Evolutionary conservation across 2,797 vertebrate genomes (phyloP).

Genomic region (Remorina albescens): DNA sequence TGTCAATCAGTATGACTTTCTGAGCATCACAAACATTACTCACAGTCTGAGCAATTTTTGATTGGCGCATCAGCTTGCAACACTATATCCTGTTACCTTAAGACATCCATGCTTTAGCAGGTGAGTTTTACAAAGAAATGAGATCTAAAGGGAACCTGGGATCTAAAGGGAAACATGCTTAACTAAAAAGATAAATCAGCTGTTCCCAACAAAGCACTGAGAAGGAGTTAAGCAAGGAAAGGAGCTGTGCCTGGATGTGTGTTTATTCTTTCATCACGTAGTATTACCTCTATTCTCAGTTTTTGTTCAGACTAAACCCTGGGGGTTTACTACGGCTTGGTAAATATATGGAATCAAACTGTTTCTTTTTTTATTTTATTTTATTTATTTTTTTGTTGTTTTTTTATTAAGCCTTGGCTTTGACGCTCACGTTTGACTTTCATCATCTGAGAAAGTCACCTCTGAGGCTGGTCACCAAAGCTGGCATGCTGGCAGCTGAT

Average conservation of each 20-base stretch:
- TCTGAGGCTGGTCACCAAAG: slow-evolving; percentile 28
- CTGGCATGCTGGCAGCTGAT: slow-evolving; percentile 18
- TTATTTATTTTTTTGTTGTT: slow-evolving; percentile 19
- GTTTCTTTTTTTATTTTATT: slow-evolving; percentile 1
- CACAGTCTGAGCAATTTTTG: no score
- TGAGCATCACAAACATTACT: no score
- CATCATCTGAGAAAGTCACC: slow-evolving; percentile 40
- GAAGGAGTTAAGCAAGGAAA: slow-evolving; percentile 7
- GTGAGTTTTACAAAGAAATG: slow-evolving; percentile 1
- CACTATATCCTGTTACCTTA: neutral
- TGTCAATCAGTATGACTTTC: no score
- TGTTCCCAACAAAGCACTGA: slow-evolving; percentile 2
- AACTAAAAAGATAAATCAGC: slow-evolving; percentile 14
- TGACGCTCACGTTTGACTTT: slow-evolving; percentile 50
- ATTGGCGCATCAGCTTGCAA: no score
- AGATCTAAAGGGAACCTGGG: slow-evolving; percentile 7
- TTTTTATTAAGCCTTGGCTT: slow-evolving; percentile 42
- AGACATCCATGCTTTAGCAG: neutral
- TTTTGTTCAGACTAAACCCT: slow-evolving; percentile 28
- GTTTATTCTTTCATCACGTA: slow-evolving; percentile 18
- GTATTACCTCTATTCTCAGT: slow-evolving; percentile 16
- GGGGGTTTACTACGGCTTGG: slow-evolving; percentile 5
- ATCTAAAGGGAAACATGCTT: neutral
- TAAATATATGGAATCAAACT: slow-evolving; percentile 24
- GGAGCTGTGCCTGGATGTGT: slow-evolving; percentile 14